These are phyloP conservation scores for Osmerus eperlanus DNA, from an alignment of 2,113 vertebrate genomes.

Conservation along the genomic window DNA sequence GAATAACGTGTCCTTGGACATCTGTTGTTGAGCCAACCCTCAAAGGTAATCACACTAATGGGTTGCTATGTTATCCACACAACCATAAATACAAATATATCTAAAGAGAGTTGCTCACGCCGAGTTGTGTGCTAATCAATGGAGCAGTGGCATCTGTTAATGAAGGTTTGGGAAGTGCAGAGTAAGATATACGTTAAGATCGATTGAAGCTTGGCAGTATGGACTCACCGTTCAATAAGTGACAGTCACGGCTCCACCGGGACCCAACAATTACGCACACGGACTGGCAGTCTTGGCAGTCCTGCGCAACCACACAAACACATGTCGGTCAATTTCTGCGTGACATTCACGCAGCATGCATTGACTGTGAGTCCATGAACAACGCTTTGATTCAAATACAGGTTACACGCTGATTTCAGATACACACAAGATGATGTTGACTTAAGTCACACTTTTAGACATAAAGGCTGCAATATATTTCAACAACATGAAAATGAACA, in stretches of 20 bases:
- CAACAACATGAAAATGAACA: too few species aligned
- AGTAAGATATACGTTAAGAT: slow-evolving; percentile 70
- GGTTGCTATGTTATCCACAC: slow-evolving; percentile 76
- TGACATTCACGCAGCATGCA: slow-evolving; percentile 8
- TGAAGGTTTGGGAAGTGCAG: slow-evolving; percentile 67
- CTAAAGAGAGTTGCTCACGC: slow-evolving; percentile 71
- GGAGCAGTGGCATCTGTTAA: slow-evolving; percentile 71
- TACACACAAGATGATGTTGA: not conserved
- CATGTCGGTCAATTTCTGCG: slow-evolving; percentile 14
- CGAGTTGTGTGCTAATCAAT: slow-evolving; percentile 74
- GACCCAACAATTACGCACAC: slow-evolving; percentile 59
- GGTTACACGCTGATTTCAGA: not conserved
- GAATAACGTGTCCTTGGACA: slow-evolving; percentile 76
- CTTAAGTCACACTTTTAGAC: too few species aligned
- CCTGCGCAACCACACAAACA: slow-evolving; percentile 22
- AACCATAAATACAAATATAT: slow-evolving; percentile 80
- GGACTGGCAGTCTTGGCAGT: slow-evolving; percentile 51
- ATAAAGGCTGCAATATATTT: too few species aligned
- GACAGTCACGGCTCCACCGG: slow-evolving; percentile 63
- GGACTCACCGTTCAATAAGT: slow-evolving; percentile 48
- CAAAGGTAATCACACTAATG: slow-evolving; percentile 80
- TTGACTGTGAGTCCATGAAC: not conserved
- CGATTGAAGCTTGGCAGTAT: slow-evolving; percentile 63
- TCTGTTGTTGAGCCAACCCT: slow-evolving; percentile 76
- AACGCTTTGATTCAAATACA: not conserved